Base-by-base conservation (phyloP, 1,140 invertebrate species). In the Pogonognathellus flavescens region DNA sequence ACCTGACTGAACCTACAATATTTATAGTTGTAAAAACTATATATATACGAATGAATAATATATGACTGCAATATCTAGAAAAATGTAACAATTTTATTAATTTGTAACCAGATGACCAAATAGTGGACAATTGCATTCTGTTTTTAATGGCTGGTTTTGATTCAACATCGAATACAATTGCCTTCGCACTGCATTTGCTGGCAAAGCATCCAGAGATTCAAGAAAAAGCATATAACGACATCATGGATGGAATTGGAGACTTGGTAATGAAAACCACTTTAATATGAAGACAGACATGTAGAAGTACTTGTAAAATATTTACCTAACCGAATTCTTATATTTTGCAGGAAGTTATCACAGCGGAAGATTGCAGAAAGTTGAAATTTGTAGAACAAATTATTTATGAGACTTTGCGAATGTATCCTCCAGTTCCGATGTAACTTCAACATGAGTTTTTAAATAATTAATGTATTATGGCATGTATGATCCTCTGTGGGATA, bases 321-420 rank as follows among this genome's bases (percentile, higher is more conserved):
- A 62, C 50, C 49, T 13, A 62, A 66, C 49, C 52, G 6, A 60
- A 53, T 81, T 70, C n/a, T 82, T 49, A 0, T 76, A 41, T 53
- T 41, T 55, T 84, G 13, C 53, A 88, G 87, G 80, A 88, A 82
- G 70, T 86, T 4, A 88, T 88, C 6, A 72, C 83, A 11, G 82
- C 86, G n/a, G 86, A 88, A 70, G 88, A 88, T 41, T 86, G 88
- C 80, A 86, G 84, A 31, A 88, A 87, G 55, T 83, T 89, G 13
- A 83, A 81, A 57, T 89, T 86, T 72, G 50, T 89, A 3, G 88
- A 89, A 55, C 87, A 86, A 80, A 88, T 88, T 11, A 87, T 89
- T 83, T 88, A 87, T 62, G 89, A 90, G 72, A 88, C 89, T n/a
- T 83, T 90, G 57, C 80, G 89, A 25, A 49, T 90, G 80, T 89